These are phyloP conservation scores for Lepidonotus clava DNA, from an alignment of 2,888 invertebrate species.

Conservation along the genomic window DNA sequence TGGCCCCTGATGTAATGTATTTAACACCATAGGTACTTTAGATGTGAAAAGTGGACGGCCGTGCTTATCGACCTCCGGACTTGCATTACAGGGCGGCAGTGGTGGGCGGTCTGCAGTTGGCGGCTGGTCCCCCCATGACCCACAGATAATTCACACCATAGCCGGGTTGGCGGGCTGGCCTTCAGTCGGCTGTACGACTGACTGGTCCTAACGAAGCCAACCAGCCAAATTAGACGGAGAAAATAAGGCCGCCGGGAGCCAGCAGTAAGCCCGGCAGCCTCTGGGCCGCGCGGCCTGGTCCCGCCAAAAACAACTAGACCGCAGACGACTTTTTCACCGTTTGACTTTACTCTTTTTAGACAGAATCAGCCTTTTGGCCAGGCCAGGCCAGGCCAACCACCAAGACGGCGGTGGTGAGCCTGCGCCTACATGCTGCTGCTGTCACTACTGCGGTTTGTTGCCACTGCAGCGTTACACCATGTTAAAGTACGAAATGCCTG, in stretches of 20 bases:
- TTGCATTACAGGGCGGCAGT: no score
- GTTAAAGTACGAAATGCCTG: no score
- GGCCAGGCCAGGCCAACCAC: background rate
- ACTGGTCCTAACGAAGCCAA: background rate
- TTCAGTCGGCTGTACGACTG: background rate
- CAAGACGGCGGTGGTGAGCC: background rate
- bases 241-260: slow-evolving; percentile 5
- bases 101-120: background rate
- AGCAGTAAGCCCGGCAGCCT: no score
- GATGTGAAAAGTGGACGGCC: no score
- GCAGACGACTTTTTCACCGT: background rate
- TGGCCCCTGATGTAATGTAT: no score
- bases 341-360: background rate
- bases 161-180: background rate
- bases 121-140: background rate
- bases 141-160: background rate
- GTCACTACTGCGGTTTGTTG: background rate
- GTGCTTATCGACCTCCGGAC: no score
- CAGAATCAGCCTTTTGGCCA: background rate
- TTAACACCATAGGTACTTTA: no score
- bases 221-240: background rate
- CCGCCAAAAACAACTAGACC: background rate
- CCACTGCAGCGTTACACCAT: background rate
- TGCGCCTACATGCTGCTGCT: background rate
- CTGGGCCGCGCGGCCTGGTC: background rate